A percentile compares a stretch with the other conserved stretches of the same genome.
phyloP scores from a whole-genome alignment of 1,140 invertebrate genomes.

The Watersipora subatra region DNA sequence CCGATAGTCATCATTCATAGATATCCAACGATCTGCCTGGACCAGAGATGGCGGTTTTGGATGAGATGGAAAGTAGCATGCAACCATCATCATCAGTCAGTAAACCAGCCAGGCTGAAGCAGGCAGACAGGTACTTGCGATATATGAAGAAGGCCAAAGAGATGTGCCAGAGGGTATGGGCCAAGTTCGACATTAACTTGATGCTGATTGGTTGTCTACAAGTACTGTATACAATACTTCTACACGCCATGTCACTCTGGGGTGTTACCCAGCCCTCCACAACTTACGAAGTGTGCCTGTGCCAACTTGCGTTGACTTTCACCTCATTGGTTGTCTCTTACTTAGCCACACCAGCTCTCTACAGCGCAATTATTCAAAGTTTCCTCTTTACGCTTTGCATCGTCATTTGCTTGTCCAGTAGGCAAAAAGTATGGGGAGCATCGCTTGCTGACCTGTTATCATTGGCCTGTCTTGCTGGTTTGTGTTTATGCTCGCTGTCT shows the following conservation, averaged over 20 bases:
- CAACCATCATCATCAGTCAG: constrained; percentile 6
- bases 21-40: background rate
- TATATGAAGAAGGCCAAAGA: constrained; percentile 22
- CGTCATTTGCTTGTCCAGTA: background rate
- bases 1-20: background rate
- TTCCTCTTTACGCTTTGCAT: background rate
- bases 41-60: background rate
- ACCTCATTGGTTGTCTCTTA: background rate
- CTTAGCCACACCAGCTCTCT: background rate
- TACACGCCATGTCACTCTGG: background rate
- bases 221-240: constrained; percentile 7
- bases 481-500: constrained; percentile 50
- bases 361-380: background rate
- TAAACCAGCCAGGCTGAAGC: constrained; percentile 1
- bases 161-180: constrained; percentile 31
- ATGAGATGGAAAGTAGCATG: background rate
- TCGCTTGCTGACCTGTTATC: constrained; percentile 14
- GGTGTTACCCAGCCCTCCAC: background rate
- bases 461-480: constrained; percentile 16
- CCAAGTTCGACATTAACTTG: constrained; percentile 30
- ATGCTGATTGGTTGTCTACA: constrained; percentile 26
- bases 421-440: background rate
- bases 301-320: background rate
- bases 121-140: too few species aligned
- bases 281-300: background rate